Conservation (phyloP, 2,797 vertebrate genomes). For the Poecilia gillii region DNA sequence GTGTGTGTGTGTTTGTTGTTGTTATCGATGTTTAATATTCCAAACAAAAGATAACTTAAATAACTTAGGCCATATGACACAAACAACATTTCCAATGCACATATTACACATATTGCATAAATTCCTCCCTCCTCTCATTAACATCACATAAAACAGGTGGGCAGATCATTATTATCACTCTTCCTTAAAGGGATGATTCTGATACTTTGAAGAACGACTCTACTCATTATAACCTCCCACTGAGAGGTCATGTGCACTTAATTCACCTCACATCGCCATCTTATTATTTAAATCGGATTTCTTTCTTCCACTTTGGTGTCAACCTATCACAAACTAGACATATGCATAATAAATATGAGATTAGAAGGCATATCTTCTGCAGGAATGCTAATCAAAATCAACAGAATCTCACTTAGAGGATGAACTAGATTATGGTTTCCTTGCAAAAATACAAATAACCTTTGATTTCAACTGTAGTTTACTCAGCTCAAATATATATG, state of each 20-base stretch:
- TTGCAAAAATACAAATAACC: not conserved
- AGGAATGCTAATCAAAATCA: not conserved
- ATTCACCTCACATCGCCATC: no score
- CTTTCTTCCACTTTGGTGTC: not conserved
- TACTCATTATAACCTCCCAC: no score
- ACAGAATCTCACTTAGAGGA: not conserved
- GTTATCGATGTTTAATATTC: not conserved
- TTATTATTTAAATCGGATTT: not conserved
- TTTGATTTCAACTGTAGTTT: not conserved
- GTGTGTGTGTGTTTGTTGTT: not conserved
- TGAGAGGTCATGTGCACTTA: not conserved
- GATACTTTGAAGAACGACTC: not conserved
- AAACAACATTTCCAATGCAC: no score
- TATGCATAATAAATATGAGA: not conserved
- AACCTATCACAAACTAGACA: not conserved
- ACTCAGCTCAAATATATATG: not conserved
- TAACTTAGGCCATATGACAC: no score
- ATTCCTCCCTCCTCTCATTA: not conserved
- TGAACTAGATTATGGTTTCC: not conserved
- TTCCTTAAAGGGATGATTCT: conserved; percentile 10
- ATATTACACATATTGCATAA: not conserved
- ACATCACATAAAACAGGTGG: not conserved
- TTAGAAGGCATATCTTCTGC: not conserved
- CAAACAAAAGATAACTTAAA: not conserved
- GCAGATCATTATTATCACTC: not conserved